Percentiles rank a stretch among this genome's conserved stretches.
phyloP scores from a whole-genome alignment of 2,113 vertebrate species.

The Jaculus jaculus region DNA sequence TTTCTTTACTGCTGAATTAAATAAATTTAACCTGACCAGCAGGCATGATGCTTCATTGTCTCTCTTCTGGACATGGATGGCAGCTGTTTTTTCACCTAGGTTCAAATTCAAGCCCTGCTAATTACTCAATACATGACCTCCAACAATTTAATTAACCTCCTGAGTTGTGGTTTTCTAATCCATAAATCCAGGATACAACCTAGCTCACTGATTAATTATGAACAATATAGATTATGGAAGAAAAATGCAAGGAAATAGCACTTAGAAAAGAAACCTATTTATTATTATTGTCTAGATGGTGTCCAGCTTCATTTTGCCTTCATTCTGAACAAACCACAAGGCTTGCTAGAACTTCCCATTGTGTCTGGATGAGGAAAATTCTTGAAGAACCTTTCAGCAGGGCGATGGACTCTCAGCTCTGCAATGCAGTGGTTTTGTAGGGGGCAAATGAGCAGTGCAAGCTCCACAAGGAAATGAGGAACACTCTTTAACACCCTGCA shows the following conservation, averaged over 20 bases:
- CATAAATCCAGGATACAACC: conserved; percentile 44
- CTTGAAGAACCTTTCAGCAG: not conserved
- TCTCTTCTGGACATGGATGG: not conserved
- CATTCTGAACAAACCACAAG: not conserved
- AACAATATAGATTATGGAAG: conserved; percentile 37
- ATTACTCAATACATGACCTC: conserved; percentile 55
- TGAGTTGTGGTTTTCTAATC: conserved; percentile 35
- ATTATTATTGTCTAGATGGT: not conserved
- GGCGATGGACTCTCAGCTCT: not conserved
- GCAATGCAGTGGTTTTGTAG: not conserved
- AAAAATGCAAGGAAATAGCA: not conserved
- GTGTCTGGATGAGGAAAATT: not conserved
- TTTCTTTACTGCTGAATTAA: not conserved
- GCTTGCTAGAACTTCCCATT: not conserved
- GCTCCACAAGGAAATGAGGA: not conserved
- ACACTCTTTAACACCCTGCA: not conserved
- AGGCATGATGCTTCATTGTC: not conserved
- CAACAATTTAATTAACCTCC: conserved; percentile 61
- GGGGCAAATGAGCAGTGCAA: not conserved
- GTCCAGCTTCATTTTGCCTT: not conserved
- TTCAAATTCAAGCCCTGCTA: conserved; percentile 50
- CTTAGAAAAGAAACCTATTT: not conserved
- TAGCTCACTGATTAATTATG: not conserved
- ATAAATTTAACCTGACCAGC: not conserved
- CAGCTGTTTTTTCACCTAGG: conserved; percentile 35